Conservation (phyloP, 2,797 vertebrate genomes). For the Pterois miles region DNA sequence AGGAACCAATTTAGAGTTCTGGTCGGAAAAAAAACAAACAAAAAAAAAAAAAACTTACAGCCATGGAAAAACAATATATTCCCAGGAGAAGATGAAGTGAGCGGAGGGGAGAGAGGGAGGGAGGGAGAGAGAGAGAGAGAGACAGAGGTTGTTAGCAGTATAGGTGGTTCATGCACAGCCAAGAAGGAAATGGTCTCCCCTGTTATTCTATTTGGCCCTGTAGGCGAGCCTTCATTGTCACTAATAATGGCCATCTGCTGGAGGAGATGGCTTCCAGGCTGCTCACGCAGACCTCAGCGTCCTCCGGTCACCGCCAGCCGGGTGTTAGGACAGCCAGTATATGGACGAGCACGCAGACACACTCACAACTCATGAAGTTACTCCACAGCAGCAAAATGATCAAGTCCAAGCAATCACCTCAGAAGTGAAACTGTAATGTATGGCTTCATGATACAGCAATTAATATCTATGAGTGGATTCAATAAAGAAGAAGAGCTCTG, state of each 20-base stretch:
- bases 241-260: conserved; percentile 78
- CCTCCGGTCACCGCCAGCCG: conserved; percentile 13
- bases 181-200: conserved; percentile 58
- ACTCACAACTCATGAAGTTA: not conserved
- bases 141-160: conserved; percentile 15
- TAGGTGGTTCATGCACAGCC: conserved; percentile 27
- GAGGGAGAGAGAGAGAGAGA: not conserved
- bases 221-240: conserved; percentile 59
- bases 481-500: not conserved
- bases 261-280: conserved; percentile 66
- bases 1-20: conserved; percentile 41
- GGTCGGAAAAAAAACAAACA: conserved; percentile 11
- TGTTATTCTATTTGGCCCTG: conserved; percentile 60
- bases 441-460: not conserved
- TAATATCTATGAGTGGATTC: not conserved
- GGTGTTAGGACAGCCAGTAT: not conserved
- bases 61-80: conserved; percentile 53
- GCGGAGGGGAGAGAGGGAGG: not conserved
- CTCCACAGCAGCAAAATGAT: not conserved
- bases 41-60: not conserved
- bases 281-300: conserved; percentile 43
- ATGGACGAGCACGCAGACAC: not conserved
- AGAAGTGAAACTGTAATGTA: not conserved
- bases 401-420: not conserved
- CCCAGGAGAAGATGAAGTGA: conserved; percentile 30